Conservation (phyloP, 2,113 vertebrate genomes). For the Brevimyrus niger region DNA sequence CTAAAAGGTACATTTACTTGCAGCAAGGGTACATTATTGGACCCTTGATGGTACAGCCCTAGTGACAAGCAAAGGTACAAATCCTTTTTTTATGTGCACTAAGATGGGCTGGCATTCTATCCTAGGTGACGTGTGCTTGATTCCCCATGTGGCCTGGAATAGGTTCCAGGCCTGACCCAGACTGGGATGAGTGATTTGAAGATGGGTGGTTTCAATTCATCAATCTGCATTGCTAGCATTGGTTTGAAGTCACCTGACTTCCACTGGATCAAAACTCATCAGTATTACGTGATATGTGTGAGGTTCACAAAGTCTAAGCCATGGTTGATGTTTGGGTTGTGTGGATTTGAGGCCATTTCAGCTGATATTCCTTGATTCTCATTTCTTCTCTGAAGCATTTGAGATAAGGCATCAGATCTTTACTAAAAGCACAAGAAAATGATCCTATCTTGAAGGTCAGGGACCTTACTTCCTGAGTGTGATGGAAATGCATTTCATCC, state of each 20-base stretch:
- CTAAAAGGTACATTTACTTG: neutral
- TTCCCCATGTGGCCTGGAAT: neutral
- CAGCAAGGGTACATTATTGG: neutral
- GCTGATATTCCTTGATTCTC: neutral
- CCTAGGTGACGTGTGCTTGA: neutral
- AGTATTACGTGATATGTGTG: neutral
- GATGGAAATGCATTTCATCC: neutral
- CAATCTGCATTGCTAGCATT: neutral
- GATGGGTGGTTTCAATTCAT: neutral
- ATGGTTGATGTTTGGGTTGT: neutral
- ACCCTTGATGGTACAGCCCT: neutral
- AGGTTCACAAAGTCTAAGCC: neutral
- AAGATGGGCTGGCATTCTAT: neutral
- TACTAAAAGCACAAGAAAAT: neutral
- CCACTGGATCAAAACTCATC: neutral
- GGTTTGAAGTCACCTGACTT: neutral
- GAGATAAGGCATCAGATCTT: neutral
- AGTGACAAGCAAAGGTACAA: neutral
- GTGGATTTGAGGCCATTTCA: neutral
- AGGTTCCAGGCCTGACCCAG: neutral
- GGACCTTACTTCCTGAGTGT: neutral
- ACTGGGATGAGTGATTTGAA: neutral
- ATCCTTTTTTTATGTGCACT: neutral
- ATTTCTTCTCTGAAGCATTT: neutral
- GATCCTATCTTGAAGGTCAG: neutral